Conservation (phyloP, 1,140 invertebrate species). For the Drosophila orena region DNA sequence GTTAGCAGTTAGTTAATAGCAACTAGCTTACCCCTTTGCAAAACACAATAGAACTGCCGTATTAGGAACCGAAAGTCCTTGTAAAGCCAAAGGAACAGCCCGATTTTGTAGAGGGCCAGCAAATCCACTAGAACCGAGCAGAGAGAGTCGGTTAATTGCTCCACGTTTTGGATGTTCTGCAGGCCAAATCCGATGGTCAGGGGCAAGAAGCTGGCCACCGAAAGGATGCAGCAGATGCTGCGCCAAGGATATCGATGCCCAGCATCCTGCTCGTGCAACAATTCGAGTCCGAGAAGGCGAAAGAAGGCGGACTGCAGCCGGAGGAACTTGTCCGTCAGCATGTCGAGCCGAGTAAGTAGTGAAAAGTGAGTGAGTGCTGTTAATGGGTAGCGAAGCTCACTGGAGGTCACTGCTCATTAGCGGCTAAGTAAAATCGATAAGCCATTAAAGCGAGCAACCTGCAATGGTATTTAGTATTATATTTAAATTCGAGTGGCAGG, state of each 20-base stretch:
- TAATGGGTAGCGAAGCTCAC: background rate
- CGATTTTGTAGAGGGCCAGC: slow-evolving; percentile 40
- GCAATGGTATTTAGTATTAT: slow-evolving; percentile 21
- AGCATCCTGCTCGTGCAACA: slow-evolving; percentile 2
- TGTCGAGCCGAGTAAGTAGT: slow-evolving; percentile 12
- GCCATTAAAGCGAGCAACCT: slow-evolving; percentile 5
- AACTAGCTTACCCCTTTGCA: slow-evolving; percentile 21
- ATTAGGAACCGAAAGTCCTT: slow-evolving; percentile 24
- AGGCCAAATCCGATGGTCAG: slow-evolving; percentile 44
- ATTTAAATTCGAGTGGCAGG: slow-evolving; percentile 12
- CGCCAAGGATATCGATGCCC: slow-evolving; percentile 2
- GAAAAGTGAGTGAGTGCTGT: background rate
- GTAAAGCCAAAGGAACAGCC: slow-evolving; percentile 10
- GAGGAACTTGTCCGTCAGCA: slow-evolving; percentile 56
- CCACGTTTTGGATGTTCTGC: slow-evolving; percentile 39
- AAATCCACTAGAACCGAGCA: slow-evolving; percentile 49
- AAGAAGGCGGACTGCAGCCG: slow-evolving; percentile 42
- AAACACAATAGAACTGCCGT: background rate
- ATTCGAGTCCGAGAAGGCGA: slow-evolving; percentile 44
- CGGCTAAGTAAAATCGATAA: slow-evolving; percentile 29
- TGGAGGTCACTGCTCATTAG: slow-evolving; percentile 14
- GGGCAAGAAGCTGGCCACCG: slow-evolving; percentile 37
- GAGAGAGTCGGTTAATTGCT: slow-evolving; percentile 32
- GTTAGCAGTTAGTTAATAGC: too few species aligned
- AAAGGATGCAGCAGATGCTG: slow-evolving; percentile 33